phyloP scores from a whole-genome alignment of 2,113 vertebrate species.

The Silurus asotus region DNA sequence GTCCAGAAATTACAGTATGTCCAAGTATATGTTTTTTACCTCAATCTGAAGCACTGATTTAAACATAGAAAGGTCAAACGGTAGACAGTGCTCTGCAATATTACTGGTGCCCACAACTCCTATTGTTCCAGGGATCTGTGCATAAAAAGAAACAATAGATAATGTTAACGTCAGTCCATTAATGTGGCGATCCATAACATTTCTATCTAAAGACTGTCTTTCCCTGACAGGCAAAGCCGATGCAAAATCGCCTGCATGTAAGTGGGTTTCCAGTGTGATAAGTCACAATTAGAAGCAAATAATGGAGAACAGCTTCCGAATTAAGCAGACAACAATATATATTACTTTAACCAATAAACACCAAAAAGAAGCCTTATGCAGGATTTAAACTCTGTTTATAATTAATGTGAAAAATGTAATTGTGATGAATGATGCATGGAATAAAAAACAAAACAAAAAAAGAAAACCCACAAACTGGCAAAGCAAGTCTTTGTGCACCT shows the following conservation, averaged over 20 bases:
- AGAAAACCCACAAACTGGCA: not conserved
- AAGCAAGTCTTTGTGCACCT: constrained; percentile 68
- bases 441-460: not conserved
- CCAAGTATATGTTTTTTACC: constrained; percentile 67
- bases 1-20: too few species aligned
- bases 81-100: constrained; percentile 85
- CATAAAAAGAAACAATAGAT: not conserved
- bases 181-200: not conserved
- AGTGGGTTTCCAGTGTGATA: not conserved
- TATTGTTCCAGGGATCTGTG: constrained; percentile 83
- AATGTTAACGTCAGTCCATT: not conserved
- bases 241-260: not conserved
- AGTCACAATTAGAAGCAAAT: not conserved
- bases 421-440: not conserved
- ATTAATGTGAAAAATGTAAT: not conserved
- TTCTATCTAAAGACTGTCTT: not conserved
- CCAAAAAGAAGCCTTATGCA: not conserved
- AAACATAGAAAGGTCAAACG: constrained; percentile 93
- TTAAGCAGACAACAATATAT: not conserved
- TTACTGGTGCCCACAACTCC: constrained; percentile 90
- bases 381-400: not conserved
- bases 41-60: constrained; percentile 94
- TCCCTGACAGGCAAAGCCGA: not conserved
- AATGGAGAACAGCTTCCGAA: not conserved
- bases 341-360: not conserved